phyloP scores from a whole-genome alignment of 2,113 vertebrate genomes.

The Chaetodon auriga region DNA sequence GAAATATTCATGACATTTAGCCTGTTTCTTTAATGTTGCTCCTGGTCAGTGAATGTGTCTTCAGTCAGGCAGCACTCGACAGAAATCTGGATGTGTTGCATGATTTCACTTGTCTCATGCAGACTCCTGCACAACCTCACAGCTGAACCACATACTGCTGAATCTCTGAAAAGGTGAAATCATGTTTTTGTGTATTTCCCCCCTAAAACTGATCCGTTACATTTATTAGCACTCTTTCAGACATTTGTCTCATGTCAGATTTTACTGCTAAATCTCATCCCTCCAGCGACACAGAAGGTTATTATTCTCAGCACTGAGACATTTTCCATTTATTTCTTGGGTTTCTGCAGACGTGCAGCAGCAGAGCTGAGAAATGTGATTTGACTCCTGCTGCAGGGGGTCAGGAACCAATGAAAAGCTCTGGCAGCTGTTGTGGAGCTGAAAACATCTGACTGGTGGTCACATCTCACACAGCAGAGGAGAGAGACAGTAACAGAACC shows the following conservation, averaged over 20 bases:
- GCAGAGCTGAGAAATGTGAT: constrained; percentile 56
- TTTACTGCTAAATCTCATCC: constrained; percentile 16
- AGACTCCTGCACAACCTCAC: background rate
- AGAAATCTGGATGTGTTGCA: background rate
- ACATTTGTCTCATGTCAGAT: constrained; percentile 34
- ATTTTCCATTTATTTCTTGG: constrained; percentile 40
- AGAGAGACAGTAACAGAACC: background rate
- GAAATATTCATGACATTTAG: no score
- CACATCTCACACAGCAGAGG: background rate
- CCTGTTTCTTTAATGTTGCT: no score
- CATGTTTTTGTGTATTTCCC: background rate
- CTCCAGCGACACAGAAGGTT: constrained; percentile 33
- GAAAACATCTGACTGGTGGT: background rate
- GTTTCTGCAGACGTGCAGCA: constrained; percentile 27
- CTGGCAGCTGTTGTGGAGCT: constrained; percentile 32
- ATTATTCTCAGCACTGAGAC: constrained; percentile 50
- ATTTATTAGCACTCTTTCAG: constrained; percentile 17
- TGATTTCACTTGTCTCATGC: background rate
- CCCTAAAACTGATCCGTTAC: background rate
- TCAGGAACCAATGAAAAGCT: constrained; percentile 34
- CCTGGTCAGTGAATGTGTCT: no score
- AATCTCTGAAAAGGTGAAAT: background rate
- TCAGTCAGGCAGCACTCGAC: background rate
- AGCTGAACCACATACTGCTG: background rate
- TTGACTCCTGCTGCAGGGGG: constrained; percentile 51